These are phyloP conservation scores for Leptothorax acervorum DNA, from an alignment of 2,888 invertebrate species.

Conservation along the genomic window DNA sequence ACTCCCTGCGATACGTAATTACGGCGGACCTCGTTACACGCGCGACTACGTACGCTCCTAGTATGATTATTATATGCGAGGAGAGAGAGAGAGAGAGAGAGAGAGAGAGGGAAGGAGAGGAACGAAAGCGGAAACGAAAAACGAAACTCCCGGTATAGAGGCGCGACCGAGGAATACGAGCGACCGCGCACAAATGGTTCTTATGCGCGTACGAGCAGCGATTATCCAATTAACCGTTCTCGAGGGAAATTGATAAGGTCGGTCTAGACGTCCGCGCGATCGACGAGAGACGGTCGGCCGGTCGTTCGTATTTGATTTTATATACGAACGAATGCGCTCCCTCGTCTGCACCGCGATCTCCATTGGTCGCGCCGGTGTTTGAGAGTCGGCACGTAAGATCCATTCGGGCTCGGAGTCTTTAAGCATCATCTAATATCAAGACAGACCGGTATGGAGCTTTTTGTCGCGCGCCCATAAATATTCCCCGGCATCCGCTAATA, in stretches of 20 bases:
- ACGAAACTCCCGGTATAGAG: conserved; percentile 48
- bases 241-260: conserved; percentile 70
- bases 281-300: conserved; percentile 16
- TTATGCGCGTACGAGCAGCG: conserved; percentile 54
- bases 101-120: not conserved
- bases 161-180: conserved; percentile 61
- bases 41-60: conserved; percentile 49
- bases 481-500: conserved; percentile 23
- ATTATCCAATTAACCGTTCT: conserved; percentile 74
- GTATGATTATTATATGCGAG: conserved; percentile 69
- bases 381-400: conserved; percentile 9
- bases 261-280: conserved; percentile 30
- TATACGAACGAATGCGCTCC: not conserved
- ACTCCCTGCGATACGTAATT: conserved; percentile 64
- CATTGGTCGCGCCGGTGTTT: not conserved
- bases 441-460: conserved; percentile 41
- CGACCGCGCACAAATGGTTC: conserved; percentile 49
- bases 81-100: not conserved
- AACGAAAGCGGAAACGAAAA: conserved; percentile 57
- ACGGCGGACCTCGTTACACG: conserved; percentile 63
- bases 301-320: conserved; percentile 41
- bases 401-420: not conserved
- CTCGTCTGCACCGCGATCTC: conserved; percentile 1
- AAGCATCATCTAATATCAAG: conserved; percentile 38
- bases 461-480: conserved; percentile 54